Base-by-base conservation (phyloP, 2,888 invertebrate species). In the Alviniconcha strummeri region DNA sequence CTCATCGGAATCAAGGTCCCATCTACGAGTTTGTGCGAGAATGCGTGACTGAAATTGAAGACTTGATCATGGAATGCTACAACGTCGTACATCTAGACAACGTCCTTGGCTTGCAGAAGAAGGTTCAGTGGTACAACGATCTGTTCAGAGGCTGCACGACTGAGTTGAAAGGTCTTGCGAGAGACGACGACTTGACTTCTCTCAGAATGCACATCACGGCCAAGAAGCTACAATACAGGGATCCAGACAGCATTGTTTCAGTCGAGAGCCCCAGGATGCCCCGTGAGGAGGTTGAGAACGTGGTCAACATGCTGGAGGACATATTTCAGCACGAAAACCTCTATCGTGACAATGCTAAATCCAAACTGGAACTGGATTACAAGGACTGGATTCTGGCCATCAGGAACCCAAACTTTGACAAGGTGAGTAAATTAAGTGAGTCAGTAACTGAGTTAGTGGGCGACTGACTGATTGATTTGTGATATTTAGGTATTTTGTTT, bases 381-480 rank as follows among this genome's bases (percentile, higher is more conserved):
- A 86, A 83, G 52, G 89, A 89, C 76, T 89, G 89, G 89, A 84
- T 89, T 4, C 76, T 85, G 80, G 89, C 88, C 7, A 88, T 89
- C 54, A 75, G 89, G 19, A 86, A 87, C 56, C 84, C 84, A 0
- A 15, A 77, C 5, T 87, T 87, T 67, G 57, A 55, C 64, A 81
- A 83, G 69, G 82, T 82, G 11, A 64, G 67, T n/a, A n/a, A n/a
- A n/a, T n/a, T n/a, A 6, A n/a, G n/a, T n/a, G n/a, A n/a, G n/a
- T n/a, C n/a, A n/a, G n/a, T n/a, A n/a, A n/a, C n/a, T n/a, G n/a
- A 36, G 15, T 6, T 17, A 17, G 7, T 60, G 60, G 13, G 8
- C 13, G 60, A 13, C 60, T 60, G 13, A n/a, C n/a, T n/a, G 60
- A 60, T 60, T 60, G 7, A 13, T 9, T 7, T 60, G 8, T 60